Percentiles rank a stretch among this genome's conserved stretches.
Evolutionary conservation across 2,888 invertebrate genomes (phyloP).

Genomic region (Melanargia galathea): DNA sequence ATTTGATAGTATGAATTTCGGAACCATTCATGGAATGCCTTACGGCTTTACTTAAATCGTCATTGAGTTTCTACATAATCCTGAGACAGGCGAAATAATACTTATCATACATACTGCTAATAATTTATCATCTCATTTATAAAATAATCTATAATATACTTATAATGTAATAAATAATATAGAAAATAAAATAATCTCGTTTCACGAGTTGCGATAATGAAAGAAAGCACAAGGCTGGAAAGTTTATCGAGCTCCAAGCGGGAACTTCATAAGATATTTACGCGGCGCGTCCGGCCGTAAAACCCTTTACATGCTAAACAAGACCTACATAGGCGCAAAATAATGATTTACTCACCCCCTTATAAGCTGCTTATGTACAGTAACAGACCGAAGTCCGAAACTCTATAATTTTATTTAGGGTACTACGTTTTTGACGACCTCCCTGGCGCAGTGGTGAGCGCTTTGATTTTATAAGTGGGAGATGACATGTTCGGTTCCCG

Average conservation of each 20-base stretch:
- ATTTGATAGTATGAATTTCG: too few relatives aligned
- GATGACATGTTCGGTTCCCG: too few relatives aligned
- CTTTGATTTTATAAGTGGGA: too few relatives aligned
- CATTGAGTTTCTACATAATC: too few relatives aligned
- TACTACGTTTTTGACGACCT: neutral
- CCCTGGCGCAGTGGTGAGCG: too few relatives aligned
- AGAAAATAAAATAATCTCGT: slow-evolving; percentile 29
- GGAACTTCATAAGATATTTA: slow-evolving; percentile 53
- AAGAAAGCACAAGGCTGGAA: slow-evolving; percentile 39
- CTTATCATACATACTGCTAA: too few relatives aligned
- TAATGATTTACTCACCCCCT: slow-evolving; percentile 50
- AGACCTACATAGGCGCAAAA: slow-evolving; percentile 53
- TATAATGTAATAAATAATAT: too few relatives aligned
- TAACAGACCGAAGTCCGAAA: neutral
- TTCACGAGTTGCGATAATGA: slow-evolving; percentile 43
- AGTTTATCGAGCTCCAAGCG: slow-evolving; percentile 37
- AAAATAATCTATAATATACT: slow-evolving; percentile 23
- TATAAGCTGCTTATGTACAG: slow-evolving; percentile 36
- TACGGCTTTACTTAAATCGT: too few relatives aligned
- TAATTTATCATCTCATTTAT: too few relatives aligned
- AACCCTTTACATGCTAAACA: slow-evolving; percentile 60
- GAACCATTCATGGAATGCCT: too few relatives aligned
- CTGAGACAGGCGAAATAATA: too few relatives aligned
- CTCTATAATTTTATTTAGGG: slow-evolving; percentile 1
- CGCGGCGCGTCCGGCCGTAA: slow-evolving; percentile 47